Evolutionary conservation across 2,888 invertebrate species (phyloP).

Genomic region (Lochmaea crataegi): DNA sequence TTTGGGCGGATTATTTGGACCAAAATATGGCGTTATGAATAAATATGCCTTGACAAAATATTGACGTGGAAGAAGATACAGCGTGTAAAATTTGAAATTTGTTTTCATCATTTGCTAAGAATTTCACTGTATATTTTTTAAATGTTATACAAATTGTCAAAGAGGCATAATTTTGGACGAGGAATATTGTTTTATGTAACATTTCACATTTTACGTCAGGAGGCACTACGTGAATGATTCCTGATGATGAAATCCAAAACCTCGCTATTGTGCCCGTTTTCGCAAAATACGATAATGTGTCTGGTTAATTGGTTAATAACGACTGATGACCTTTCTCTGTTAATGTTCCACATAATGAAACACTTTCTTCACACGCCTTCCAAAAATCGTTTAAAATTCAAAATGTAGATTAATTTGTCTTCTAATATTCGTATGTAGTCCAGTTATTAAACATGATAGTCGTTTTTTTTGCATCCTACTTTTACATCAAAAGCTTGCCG

Average conservation of each 20-base stretch:
- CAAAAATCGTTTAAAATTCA: conserved; percentile 8
- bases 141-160: neutral
- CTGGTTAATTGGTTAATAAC: neutral
- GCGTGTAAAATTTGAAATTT: too few relatives aligned
- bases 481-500: conserved; percentile 27
- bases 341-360: neutral
- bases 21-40: too few relatives aligned
- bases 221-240: too few relatives aligned
- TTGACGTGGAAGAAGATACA: too few relatives aligned
- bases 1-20: too few relatives aligned
- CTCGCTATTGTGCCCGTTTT: too few relatives aligned
- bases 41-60: too few relatives aligned
- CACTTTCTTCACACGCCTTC: neutral
- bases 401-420: neutral
- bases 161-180: neutral
- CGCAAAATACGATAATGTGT: neutral
- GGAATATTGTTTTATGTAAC: too few relatives aligned
- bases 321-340: neutral
- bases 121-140: neutral
- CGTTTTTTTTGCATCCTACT: conserved; percentile 16
- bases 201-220: too few relatives aligned
- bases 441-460: conserved; percentile 14
- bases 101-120: neutral
- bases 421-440: conserved; percentile 6
- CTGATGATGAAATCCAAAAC: too few relatives aligned